Evolutionary conservation across 1,140 invertebrate species (phyloP), one percentile per base, ranked within the genome.

Genomic region (Scaptomyza pallida): DNA sequence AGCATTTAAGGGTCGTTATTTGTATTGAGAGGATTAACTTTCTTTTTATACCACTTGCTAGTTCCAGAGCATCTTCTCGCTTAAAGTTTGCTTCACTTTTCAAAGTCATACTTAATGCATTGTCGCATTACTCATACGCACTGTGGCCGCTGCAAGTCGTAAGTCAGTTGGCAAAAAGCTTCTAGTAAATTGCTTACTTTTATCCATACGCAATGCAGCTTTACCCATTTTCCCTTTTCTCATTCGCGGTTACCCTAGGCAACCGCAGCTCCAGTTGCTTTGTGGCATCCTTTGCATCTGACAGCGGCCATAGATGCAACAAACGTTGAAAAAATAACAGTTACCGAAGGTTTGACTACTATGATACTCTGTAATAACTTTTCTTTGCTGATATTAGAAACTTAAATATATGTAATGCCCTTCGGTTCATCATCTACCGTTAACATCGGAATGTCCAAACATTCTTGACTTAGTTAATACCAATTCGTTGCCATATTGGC

Each of bases 121-220:
- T 12, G 35, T 50, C 60, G 45, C 65, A 81, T 82, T 78, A 64
- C 78, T 62, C 71, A 82, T 82, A 78, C 78, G 78, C 78, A 75
- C 47, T 62, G 77, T 68, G 57, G 72, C 44, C 35, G 51, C 50
- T 44, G 21, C 30, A 37, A 37, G 12, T n/a, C 10, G 21, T 41
- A 37, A 37, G 12, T n/a, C 10, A 37, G 33, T 30, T 30, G 33
- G 33, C 33, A 1, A 37, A n/a, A 37, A n/a, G 30, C 21, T 56
- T 16, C 15, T 12, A 44, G 40, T 37, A 37, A 37, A 37, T 3
- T 19, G 15, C 41, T 6, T 50, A 44, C 37, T 44, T n/a, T 71
- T 57, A 71, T 40, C 51, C 54, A 59, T 72, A 57, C 69, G 69
- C 69, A 72, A 13, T 72, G 69, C 55, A 35, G 68, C 52, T 19